Conservation (phyloP, 2,888 invertebrate species). For the Eristalis intricaria region DNA sequence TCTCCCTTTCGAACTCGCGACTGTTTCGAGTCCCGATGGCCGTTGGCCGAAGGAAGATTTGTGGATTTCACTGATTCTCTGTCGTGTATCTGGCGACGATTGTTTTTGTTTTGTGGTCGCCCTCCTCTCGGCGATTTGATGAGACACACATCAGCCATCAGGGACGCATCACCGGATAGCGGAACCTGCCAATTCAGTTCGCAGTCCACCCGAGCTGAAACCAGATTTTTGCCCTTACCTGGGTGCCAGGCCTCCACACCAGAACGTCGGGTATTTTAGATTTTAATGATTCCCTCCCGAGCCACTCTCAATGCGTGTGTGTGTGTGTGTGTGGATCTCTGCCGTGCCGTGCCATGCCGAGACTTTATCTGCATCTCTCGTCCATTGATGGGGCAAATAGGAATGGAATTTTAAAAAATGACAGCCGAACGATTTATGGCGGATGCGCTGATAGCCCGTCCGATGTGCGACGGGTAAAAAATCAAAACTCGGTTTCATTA, state of each 20-base stretch:
- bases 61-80: conserved; percentile 53
- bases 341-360: not conserved
- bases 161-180: conserved; percentile 63
- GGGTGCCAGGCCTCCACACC: conserved; percentile 32
- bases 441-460: conserved; percentile 63
- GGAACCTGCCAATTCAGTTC: conserved; percentile 61
- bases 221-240: conserved; percentile 36
- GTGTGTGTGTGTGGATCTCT: not conserved
- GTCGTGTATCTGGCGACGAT: conserved; percentile 38
- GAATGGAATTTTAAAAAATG: conserved; percentile 71
- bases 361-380: conserved; percentile 37
- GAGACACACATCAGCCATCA: conserved; percentile 39
- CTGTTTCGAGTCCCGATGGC: conserved; percentile 25
- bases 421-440: conserved; percentile 69
- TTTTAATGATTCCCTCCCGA: conserved; percentile 64
- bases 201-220: conserved; percentile 44
- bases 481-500: conserved; percentile 66
- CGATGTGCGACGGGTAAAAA: conserved; percentile 53
- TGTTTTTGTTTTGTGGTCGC: conserved; percentile 18
- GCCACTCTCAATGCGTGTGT: not conserved
- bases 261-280: conserved; percentile 47
- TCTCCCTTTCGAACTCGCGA: conserved; percentile 3
- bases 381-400: conserved; percentile 47
- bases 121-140: conserved; percentile 32
- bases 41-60: conserved; percentile 52